Conservation (phyloP, 1,140 invertebrate genomes). For the Pseudoatta argentina region DNA sequence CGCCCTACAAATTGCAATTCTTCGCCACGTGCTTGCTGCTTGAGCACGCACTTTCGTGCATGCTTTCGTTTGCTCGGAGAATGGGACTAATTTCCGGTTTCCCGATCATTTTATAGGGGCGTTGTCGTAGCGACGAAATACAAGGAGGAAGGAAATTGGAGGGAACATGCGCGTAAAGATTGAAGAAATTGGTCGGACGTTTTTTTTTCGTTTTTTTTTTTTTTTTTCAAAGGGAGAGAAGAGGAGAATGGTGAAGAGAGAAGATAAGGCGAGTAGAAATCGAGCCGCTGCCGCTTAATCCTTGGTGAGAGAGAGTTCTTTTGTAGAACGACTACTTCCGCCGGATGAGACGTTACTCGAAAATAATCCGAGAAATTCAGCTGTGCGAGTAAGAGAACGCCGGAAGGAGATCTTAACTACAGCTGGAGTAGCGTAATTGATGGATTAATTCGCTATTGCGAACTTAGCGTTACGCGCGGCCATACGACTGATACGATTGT, state of each 20-base stretch:
- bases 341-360: conserved; percentile 56
- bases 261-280: not conserved
- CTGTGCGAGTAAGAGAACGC: not conserved
- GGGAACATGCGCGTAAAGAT: conserved; percentile 44
- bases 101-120: conserved; percentile 2
- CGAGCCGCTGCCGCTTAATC: conserved; percentile 39
- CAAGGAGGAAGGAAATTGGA: not conserved
- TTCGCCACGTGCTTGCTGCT: conserved; percentile 15
- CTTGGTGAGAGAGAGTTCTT: conserved; percentile 45
- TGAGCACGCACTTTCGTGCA: conserved; percentile 37
- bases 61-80: conserved; percentile 14
- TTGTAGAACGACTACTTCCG: conserved; percentile 48
- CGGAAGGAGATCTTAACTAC: conserved; percentile 34
- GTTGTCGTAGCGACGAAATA: conserved; percentile 9
- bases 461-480: not conserved
- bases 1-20: conserved; percentile 11
- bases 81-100: conserved; percentile 28
- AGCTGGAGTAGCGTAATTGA: conserved; percentile 49
- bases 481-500: not conserved
- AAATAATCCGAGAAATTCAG: conserved; percentile 40
- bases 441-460: conserved; percentile 46
- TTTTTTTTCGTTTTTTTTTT: not conserved
- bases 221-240: not conserved
- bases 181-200: conserved; percentile 48
- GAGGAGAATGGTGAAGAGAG: not conserved